Base-by-base conservation (phyloP, 2,888 invertebrate species). In the Holacanthella duospinosa region DNA sequence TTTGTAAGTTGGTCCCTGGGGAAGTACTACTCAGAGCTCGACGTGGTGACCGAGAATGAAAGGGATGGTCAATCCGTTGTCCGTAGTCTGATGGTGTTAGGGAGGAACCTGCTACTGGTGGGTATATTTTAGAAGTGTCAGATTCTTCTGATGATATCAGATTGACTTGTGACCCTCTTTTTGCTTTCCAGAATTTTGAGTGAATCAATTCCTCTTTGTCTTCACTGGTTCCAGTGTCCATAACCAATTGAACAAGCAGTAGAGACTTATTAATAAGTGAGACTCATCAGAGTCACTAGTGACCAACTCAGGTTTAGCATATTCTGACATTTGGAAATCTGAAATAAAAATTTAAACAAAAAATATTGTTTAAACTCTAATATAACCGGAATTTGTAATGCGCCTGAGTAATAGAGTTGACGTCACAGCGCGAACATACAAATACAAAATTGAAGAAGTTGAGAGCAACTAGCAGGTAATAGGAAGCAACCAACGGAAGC, bases 121-220 rank as follows among this genome's bases (percentile, higher is more conserved):
- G 6, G 36, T 9, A 16, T 36, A 6, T 6, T 16, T 36, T 36
- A 16, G 16, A 16, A 36, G 9, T 36, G 9, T 6, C 16, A 6
- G 36, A 36, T 16, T 36, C 36, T 6, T 21, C 48, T 48, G 12
- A 21, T 36, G 9, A 6, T 36, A 6, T 6, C 36, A 16, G 36
- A 36, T 6, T 9, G 6, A 16, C 6, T 16, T 36, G 36, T 6
- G 36, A 36, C 36, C 36, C 36, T 29, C 72, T 66, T 58, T 68
- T 66, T 65, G 72, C 72, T 63, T 72, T 72, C 59, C 68, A 66
- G 61, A 72, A 72, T 64, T 72, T 72, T 55, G 72, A 72, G 64
- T 72, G 72, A 64, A 69, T 68, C 61, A 72, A 66, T 64, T 62
- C 68, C 48, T 48, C n/a, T 9, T 9, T 48, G 26, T 72, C 71